Evolutionary conservation across 1,140 invertebrate species (phyloP).

Genomic region (Drosophila azteca): DNA sequence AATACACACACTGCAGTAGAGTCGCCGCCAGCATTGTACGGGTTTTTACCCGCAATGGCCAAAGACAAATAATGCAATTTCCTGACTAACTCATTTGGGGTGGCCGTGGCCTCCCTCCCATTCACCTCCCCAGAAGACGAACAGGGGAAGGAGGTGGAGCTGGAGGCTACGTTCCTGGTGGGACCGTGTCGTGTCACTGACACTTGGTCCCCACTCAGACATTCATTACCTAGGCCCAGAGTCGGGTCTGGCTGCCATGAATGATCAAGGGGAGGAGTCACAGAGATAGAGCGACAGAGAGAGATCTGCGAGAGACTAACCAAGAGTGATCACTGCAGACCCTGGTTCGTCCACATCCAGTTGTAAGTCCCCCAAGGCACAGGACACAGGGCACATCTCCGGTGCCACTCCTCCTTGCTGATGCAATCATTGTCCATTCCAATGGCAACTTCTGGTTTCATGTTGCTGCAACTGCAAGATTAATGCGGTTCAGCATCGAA

Average conservation of each 20-base stretch:
- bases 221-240: constrained; percentile 72
- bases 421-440: constrained; percentile 41
- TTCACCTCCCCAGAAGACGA: not conserved
- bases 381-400: no score
- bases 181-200: constrained; percentile 61
- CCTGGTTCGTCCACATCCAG: constrained; percentile 21
- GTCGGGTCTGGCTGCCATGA: constrained; percentile 11
- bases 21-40: constrained; percentile 20
- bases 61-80: constrained; percentile 83
- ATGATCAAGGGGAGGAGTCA: constrained; percentile 17
- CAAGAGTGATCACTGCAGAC: not conserved
- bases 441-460: constrained; percentile 42
- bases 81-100: constrained; percentile 80
- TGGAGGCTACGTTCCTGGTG: not conserved
- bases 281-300: not conserved
- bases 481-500: constrained; percentile 64
- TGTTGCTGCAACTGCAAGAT: constrained; percentile 46
- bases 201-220: constrained; percentile 60
- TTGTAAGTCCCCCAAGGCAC: not conserved
- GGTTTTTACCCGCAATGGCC: constrained; percentile 67
- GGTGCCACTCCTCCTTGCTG: constrained; percentile 11
- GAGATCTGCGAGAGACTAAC: not conserved
- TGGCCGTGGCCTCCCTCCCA: constrained; percentile 3
- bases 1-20: constrained; percentile 5
- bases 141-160: not conserved